A percentile compares a stretch with the other conserved stretches of the same genome.
These are phyloP conservation scores for Coenonympha glycerion DNA, from an alignment of 2,888 invertebrate genomes.

Conservation along the genomic window DNA sequence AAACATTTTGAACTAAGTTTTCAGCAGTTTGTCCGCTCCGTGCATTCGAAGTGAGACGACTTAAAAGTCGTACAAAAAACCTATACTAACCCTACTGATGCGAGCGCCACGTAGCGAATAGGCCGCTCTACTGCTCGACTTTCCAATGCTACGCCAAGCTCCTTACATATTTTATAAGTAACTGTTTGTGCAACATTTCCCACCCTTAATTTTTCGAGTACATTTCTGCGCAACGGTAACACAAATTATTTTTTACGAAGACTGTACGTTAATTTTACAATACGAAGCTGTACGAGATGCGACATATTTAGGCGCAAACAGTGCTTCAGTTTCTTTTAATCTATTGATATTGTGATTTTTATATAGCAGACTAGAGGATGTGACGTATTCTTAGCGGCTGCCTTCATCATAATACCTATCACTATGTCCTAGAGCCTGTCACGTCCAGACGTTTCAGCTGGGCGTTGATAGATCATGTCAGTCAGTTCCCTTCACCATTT, in stretches of 20 bases:
- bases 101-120: slow-evolving; percentile 14
- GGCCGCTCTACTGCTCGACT: slow-evolving; percentile 4
- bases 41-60: no score
- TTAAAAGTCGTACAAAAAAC: no score
- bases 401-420: no score
- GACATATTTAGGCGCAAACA: neutral
- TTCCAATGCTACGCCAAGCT: slow-evolving; percentile 8
- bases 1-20: no score
- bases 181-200: slow-evolving; percentile 1
- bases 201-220: neutral
- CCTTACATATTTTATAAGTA: slow-evolving; percentile 14
- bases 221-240: neutral
- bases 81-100: no score
- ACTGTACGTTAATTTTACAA: neutral
- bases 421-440: no score
- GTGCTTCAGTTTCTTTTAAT: neutral
- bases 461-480: no score
- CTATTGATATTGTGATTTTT: neutral
- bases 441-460: no score
- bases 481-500: no score
- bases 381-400: no score
- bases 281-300: neutral
- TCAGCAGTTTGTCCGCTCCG: no score
- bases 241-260: neutral
- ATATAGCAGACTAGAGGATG: no score